Base-by-base conservation (phyloP, 2,888 invertebrate species). In the Protula sp. region DNA sequence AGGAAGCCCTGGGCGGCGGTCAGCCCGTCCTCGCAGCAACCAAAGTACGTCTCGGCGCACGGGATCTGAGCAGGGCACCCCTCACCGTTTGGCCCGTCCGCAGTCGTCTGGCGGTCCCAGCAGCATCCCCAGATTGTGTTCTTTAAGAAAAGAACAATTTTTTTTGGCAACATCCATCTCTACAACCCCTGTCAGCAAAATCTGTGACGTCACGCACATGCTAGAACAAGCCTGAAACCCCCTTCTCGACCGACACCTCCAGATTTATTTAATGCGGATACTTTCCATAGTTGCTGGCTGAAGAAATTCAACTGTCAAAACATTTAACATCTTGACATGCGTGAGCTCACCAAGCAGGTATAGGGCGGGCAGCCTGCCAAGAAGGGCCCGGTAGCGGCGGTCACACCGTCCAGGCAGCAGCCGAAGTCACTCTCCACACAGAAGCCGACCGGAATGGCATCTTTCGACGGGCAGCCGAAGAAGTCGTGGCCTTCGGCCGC, bases 321-420 rank as follows among this genome's bases (percentile, higher is more conserved):
- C n/a, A n/a, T n/a, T n/a, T n/a, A n/a, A n/a, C n/a, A n/a, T n/a
- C n/a, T n/a, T n/a, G n/a, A n/a, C n/a, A n/a, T n/a, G n/a, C n/a
- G n/a, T n/a, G n/a, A n/a, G n/a, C 38, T 38, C 26, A 67, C 67
- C 57, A 56, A 54, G 58, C 67, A 67, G 26, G 64, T 66, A 45
- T 50, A 63, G 24, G 59, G 55, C 29, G 91, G 91, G 75, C 95
- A 97, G 1, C 89, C 94, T 72, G 87, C 83, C 62, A 91, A 92
- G 75, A 91, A 89, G 22, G 88, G 64, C 28, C 72, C 82, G 53
- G 67, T 69, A 24, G 94, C 93, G 2, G 89, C 85, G 48, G 87
- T 86, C 70, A 89, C 87, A 75, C 92, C 91, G 75, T 97, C 94
- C 0, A 90, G 90, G 74, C 94, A 94, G 76, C 94, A 94, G 2